A percentile compares a stretch with the other conserved stretches of the same genome.
Conservation (phyloP, 2,797 vertebrate genomes). For the Eupleurogrammus muticus region DNA sequence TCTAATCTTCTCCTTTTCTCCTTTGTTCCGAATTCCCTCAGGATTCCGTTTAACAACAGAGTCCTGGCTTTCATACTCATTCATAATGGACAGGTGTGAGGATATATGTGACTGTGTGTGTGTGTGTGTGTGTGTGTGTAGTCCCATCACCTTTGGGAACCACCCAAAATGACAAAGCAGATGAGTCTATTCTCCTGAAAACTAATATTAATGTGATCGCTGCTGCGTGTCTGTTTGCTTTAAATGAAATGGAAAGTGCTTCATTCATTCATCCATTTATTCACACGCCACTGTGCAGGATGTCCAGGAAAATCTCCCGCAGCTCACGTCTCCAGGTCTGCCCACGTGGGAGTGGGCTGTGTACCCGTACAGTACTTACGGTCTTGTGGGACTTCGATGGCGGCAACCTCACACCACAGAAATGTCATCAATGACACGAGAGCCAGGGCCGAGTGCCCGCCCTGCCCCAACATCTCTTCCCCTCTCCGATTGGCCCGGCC, state of each 20-base stretch:
- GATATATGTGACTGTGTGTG: slow-evolving; percentile 5
- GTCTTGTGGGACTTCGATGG: slow-evolving; percentile 93
- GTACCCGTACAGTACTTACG: slow-evolving; percentile 83
- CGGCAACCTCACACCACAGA: slow-evolving; percentile 76
- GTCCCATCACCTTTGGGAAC: background rate
- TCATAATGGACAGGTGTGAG: slow-evolving; percentile 13
- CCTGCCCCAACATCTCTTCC: slow-evolving; percentile 79
- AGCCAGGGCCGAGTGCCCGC: slow-evolving; percentile 64
- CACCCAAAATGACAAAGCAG: slow-evolving; percentile 2
- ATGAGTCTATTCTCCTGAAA: slow-evolving; percentile 18
- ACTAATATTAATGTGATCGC: slow-evolving; percentile 22
- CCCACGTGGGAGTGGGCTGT: background rate
- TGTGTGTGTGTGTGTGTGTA: slow-evolving; percentile 15
- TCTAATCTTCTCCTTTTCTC: slow-evolving; percentile 15
- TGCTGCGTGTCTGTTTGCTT: background rate
- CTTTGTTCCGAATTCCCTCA: slow-evolving; percentile 41
- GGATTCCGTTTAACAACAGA: slow-evolving; percentile 22
- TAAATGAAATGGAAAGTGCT: background rate
- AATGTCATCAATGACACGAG: slow-evolving; percentile 81
- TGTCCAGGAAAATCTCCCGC: too few relatives aligned
- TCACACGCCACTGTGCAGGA: too few relatives aligned
- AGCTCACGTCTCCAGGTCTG: background rate
- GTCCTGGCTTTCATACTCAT: slow-evolving; percentile 10
- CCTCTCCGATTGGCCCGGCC: slow-evolving; percentile 52
- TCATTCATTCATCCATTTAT: too few relatives aligned